Conservation (phyloP, 2,113 vertebrate genomes). For the Deroptyus accipitrinus region DNA sequence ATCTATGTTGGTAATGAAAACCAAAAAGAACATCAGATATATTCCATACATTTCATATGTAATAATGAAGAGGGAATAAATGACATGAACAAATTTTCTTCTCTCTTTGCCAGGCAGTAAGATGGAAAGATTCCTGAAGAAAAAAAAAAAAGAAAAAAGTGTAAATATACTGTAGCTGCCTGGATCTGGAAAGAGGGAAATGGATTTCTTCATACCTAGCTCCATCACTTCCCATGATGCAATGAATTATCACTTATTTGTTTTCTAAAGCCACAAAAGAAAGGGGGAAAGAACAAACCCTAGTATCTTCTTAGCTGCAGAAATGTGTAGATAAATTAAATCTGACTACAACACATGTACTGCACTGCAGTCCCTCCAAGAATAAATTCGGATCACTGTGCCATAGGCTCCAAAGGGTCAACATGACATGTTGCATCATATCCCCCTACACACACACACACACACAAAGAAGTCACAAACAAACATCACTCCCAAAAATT, state of each 20-base stretch:
- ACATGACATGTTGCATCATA: conserved; percentile 49
- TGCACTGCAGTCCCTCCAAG: not conserved
- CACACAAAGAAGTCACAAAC: not conserved
- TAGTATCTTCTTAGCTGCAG: not conserved
- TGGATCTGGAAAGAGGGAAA: not conserved
- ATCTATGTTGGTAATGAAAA: not conserved
- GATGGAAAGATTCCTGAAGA: not conserved
- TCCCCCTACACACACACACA: not conserved
- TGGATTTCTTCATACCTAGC: not conserved
- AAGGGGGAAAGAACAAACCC: not conserved
- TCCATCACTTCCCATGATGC: not conserved
- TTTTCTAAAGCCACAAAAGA: not conserved
- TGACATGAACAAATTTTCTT: not conserved
- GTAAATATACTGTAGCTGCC: not conserved
- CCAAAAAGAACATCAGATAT: not conserved
- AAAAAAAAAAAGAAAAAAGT: too few species aligned
- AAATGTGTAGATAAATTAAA: not conserved
- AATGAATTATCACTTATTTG: not conserved
- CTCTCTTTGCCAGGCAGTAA: not conserved
- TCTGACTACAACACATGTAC: not conserved
- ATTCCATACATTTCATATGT: not conserved
- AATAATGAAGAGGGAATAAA: not conserved
- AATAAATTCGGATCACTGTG: conserved; percentile 22
- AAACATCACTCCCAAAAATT: conserved; percentile 24
- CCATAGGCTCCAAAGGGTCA: conserved; percentile 21